Percentiles rank a stretch among this genome's conserved stretches.
phyloP scores from a whole-genome alignment of 2,888 invertebrate species.

The Drosophila rellima region DNA sequence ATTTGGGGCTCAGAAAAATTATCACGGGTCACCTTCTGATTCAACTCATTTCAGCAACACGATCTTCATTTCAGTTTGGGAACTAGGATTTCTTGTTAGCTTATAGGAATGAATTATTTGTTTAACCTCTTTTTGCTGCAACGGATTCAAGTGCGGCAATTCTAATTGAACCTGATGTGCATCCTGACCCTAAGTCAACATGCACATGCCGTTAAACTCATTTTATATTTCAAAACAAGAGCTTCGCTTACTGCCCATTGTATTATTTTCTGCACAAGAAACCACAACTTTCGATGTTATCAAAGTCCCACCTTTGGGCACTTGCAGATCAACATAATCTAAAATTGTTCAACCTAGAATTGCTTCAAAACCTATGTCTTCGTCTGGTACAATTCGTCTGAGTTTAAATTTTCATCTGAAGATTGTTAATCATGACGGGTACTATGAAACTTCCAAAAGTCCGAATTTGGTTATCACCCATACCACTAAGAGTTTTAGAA shows the following conservation, averaged over 20 bases:
- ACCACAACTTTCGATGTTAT: neutral
- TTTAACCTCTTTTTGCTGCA: neutral
- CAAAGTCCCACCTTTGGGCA: neutral
- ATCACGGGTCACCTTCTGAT: conserved; percentile 11
- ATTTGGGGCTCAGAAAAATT: conserved; percentile 11
- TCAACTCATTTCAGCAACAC: conserved; percentile 3
- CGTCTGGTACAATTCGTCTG: neutral
- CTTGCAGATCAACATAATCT: neutral
- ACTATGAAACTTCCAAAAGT: neutral
- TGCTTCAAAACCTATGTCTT: neutral
- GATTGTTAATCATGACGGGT: neutral
- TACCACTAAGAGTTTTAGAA: neutral
- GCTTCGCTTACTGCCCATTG: neutral
- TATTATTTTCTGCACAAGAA: neutral
- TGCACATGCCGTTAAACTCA: neutral
- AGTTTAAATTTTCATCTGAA: neutral
- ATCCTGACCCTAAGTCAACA: neutral
- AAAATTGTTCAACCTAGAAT: neutral
- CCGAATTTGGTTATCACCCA: neutral
- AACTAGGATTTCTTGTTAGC: neutral
- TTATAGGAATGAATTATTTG: neutral
- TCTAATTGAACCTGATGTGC: neutral
- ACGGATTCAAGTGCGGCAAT: neutral
- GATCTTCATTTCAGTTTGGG: neutral
- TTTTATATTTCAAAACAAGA: neutral